Percentiles rank a stretch among this genome's conserved stretches.
Conservation (phyloP, 2,797 vertebrate genomes). For the Sparidentex hasta region DNA sequence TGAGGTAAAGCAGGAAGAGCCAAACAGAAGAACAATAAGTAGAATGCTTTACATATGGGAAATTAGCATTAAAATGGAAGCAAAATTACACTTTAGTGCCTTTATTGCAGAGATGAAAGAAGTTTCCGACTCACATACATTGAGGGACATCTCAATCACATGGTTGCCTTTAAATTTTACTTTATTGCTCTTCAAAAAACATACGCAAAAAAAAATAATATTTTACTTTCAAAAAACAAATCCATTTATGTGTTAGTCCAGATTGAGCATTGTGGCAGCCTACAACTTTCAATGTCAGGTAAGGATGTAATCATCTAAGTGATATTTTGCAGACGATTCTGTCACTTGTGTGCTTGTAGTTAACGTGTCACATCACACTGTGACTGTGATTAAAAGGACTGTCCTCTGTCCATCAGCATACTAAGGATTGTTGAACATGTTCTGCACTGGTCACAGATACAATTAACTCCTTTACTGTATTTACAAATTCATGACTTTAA, state of each 20-base stretch:
- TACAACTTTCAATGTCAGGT: no score
- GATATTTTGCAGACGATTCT: background rate
- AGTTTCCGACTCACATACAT: background rate
- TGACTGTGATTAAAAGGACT: no score
- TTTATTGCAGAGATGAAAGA: background rate
- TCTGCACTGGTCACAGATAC: background rate
- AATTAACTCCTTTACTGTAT: background rate
- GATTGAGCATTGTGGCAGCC: accelerated
- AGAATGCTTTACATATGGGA: background rate
- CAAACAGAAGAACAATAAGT: background rate
- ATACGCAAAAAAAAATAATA: no score
- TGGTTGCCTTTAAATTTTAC: background rate
- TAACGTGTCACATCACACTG: background rate
- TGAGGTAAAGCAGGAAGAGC: background rate
- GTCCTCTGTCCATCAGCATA: no score
- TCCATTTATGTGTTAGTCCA: background rate
- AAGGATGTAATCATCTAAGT: background rate
- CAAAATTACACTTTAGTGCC: background rate
- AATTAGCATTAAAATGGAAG: background rate
- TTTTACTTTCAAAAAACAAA: background rate
- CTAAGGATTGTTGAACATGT: background rate
- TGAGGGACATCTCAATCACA: background rate
- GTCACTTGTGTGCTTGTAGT: background rate
- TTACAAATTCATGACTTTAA: background rate
- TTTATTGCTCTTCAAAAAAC: background rate